These are phyloP conservation scores for Antheraea yamamai DNA, from an alignment of 2,888 invertebrate genomes.

Conservation along the genomic window DNA sequence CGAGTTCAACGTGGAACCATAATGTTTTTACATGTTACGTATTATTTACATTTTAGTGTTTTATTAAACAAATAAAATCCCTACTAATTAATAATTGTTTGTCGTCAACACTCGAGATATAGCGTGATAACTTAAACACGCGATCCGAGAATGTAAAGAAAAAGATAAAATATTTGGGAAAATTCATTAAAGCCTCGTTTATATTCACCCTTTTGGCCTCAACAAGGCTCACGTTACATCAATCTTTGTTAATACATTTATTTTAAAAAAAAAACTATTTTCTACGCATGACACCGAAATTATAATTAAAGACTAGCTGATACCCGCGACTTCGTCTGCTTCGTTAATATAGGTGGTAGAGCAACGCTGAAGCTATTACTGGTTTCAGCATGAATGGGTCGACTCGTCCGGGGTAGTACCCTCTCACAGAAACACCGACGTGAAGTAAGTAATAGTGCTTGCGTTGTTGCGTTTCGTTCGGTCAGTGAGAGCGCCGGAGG, in stretches of 20 bases:
- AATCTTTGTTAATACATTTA: neutral
- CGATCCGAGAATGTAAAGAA: constrained; percentile 26
- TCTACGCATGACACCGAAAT: neutral
- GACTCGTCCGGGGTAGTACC: no score
- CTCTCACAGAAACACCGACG: no score
- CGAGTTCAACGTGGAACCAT: neutral
- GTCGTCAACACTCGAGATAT: constrained; percentile 51
- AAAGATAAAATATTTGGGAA: constrained; percentile 18
- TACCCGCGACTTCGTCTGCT: no score
- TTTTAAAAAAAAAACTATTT: neutral
- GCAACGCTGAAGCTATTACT: no score
- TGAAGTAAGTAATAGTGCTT: no score
- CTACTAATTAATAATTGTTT: constrained; percentile 39
- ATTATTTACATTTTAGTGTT: neutral
- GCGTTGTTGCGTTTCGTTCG: no score
- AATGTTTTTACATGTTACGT: neutral
- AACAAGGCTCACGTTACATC: constrained; percentile 1
- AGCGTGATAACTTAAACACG: constrained; percentile 45
- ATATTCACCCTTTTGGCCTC: constrained; percentile 11
- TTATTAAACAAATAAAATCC: neutral
- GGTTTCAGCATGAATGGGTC: no score
- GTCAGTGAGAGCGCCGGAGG: no score
- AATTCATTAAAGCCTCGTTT: constrained; percentile 13
- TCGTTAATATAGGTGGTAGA: no score
- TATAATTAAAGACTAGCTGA: neutral